Conservation (phyloP, 2,797 vertebrate genomes). For the Acanthurus lineatus region DNA sequence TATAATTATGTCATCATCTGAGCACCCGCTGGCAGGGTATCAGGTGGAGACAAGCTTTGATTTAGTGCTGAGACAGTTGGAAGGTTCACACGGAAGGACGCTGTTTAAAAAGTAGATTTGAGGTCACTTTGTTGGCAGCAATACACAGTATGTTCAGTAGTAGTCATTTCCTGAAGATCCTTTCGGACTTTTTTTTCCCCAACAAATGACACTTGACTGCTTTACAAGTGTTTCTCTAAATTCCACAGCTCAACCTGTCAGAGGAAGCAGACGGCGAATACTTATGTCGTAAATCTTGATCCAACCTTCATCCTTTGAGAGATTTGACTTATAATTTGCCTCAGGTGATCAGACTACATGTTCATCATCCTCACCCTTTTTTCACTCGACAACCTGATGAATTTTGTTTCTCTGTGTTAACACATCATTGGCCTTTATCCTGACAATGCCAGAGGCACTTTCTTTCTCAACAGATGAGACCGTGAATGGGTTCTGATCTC, state of each 20-base stretch:
- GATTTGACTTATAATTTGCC: constrained; percentile 61
- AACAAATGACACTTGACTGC: neutral
- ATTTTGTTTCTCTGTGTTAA: constrained; percentile 57
- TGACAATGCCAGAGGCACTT: constrained; percentile 43
- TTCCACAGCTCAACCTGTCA: constrained; percentile 54
- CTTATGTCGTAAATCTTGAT: constrained; percentile 76
- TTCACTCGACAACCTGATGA: constrained; percentile 52
- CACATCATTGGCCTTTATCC: constrained; percentile 63
- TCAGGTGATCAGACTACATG: constrained; percentile 57
- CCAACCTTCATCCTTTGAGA: constrained; percentile 54
- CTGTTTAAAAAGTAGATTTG: constrained; percentile 26
- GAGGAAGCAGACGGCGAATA: constrained; percentile 45
- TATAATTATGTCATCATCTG: constrained; percentile 76
- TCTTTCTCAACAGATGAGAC: constrained; percentile 32
- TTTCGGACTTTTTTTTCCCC: constrained; percentile 5
- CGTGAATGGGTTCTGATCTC: constrained; percentile 49
- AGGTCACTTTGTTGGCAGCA: constrained; percentile 34
- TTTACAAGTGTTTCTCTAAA: constrained; percentile 44
- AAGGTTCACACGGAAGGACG: constrained; percentile 13
- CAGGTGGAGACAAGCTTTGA: constrained; percentile 74
- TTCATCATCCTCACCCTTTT: constrained; percentile 43
- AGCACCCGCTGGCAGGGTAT: constrained; percentile 57
- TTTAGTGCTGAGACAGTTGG: constrained; percentile 59
- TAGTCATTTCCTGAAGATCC: constrained; percentile 5
- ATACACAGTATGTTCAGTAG: neutral